phyloP scores from a whole-genome alignment of 2,113 vertebrate genomes.

The Protomyctophum bolini region DNA sequence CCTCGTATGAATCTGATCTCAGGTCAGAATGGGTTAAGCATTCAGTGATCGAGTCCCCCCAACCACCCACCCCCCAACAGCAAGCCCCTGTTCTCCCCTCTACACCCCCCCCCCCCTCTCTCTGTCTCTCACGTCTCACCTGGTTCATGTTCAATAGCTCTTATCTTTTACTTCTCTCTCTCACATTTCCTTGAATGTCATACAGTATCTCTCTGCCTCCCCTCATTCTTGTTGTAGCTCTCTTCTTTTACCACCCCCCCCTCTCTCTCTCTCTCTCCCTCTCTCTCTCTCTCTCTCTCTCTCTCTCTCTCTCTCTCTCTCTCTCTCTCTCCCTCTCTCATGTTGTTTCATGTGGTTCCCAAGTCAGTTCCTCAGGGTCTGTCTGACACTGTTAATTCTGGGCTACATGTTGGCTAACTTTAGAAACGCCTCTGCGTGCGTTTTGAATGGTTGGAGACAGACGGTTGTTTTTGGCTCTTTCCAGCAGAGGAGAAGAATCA shows the following conservation, averaged over 20 bases:
- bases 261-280: neutral
- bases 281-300: neutral
- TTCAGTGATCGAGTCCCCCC: slow-evolving; percentile 8
- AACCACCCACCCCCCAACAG: neutral
- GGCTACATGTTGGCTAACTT: slow-evolving; percentile 53
- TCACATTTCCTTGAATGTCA: no score
- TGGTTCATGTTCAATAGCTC: no score
- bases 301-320: neutral
- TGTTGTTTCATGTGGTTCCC: slow-evolving; percentile 57
- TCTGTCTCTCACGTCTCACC: neutral
- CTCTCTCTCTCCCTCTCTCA: slow-evolving; percentile 9
- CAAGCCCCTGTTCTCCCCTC: neutral
- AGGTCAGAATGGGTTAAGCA: no score
- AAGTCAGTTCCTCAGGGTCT: slow-evolving; percentile 39
- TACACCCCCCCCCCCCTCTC: neutral
- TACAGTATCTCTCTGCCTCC: no score
- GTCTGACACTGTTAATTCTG: slow-evolving; percentile 63
- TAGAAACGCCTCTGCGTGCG: slow-evolving; percentile 57
- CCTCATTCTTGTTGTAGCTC: no score
- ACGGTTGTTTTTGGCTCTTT: neutral
- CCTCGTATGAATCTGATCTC: no score
- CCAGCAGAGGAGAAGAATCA: slow-evolving; percentile 1
- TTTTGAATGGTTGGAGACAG: slow-evolving; percentile 39
- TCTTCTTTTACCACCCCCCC: no score
- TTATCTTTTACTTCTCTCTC: no score